Evolutionary conservation across 2,888 invertebrate species (phyloP).

Genomic region (Spisula subtruncata): DNA sequence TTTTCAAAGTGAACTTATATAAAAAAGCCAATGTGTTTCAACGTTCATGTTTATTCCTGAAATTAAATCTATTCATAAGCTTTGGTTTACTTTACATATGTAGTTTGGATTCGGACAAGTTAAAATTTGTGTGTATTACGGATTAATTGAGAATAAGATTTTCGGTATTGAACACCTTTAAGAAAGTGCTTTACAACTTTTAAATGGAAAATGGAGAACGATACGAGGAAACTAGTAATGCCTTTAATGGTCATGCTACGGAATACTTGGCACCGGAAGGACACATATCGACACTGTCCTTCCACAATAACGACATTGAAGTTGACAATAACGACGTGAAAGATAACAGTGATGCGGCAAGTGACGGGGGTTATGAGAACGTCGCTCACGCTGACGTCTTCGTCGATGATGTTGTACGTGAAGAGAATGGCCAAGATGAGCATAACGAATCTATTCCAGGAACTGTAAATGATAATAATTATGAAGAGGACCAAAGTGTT

Average conservation of each 20-base stretch:
- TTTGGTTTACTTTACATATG: background rate
- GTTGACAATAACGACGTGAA: background rate
- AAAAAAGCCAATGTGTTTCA: too few relatives aligned
- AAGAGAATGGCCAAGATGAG: background rate
- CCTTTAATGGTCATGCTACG: background rate
- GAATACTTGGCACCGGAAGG: background rate
- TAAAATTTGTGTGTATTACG: background rate
- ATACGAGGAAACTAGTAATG: background rate
- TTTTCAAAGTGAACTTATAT: too few relatives aligned
- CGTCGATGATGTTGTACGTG: background rate
- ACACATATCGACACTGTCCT: background rate
- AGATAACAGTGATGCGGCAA: background rate
- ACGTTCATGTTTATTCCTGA: too few relatives aligned
- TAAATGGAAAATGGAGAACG: constrained; percentile 16
- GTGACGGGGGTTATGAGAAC: background rate
- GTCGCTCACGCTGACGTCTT: background rate
- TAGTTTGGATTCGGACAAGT: too few relatives aligned
- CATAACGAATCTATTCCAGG: background rate
- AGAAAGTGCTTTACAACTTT: background rate
- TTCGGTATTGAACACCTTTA: background rate
- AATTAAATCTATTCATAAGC: background rate
- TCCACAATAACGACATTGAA: background rate
- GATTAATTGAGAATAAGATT: background rate
- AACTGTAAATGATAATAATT: background rate
- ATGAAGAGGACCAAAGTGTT: background rate